phyloP scores from a whole-genome alignment of 2,888 invertebrate genomes.

The Argyra leucocephala region DNA sequence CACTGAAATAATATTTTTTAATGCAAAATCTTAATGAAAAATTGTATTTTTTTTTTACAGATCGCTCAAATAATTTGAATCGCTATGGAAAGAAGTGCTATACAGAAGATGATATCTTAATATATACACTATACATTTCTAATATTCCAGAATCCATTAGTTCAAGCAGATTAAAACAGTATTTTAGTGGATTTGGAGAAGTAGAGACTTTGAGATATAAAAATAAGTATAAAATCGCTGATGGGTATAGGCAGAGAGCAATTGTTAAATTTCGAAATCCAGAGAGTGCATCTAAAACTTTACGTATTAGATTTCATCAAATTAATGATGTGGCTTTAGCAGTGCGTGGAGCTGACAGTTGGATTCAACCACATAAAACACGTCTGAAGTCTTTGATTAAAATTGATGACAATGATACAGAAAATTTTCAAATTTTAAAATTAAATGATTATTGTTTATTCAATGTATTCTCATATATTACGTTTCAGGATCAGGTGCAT shows the following conservation, averaged over 20 bases:
- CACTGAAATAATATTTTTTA: no score
- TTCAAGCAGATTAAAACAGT: neutral
- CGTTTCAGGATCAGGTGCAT: neutral
- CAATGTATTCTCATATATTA: neutral
- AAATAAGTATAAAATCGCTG: constrained; percentile 1
- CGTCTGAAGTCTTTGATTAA: neutral
- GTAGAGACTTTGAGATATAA: neutral
- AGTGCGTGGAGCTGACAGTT: constrained; percentile 9
- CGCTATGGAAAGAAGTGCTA: neutral
- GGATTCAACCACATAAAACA: constrained; percentile 11
- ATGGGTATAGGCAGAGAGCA: neutral
- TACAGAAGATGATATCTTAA: constrained; percentile 3
- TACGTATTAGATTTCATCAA: neutral
- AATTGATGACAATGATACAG: constrained; percentile 3
- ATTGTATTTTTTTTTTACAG: neutral
- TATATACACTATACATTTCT: neutral
- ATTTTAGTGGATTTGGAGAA: constrained; percentile 5
- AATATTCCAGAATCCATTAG: neutral
- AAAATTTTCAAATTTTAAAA: constrained; percentile 7
- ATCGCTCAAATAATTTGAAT: constrained; percentile 8
- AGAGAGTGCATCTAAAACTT: neutral
- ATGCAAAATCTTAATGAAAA: no score
- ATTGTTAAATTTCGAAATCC: neutral
- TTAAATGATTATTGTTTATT: constrained; percentile 11
- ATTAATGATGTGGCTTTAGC: neutral